Conservation (phyloP, 1,140 invertebrate genomes). For the Phenacoccus solenopsis region DNA sequence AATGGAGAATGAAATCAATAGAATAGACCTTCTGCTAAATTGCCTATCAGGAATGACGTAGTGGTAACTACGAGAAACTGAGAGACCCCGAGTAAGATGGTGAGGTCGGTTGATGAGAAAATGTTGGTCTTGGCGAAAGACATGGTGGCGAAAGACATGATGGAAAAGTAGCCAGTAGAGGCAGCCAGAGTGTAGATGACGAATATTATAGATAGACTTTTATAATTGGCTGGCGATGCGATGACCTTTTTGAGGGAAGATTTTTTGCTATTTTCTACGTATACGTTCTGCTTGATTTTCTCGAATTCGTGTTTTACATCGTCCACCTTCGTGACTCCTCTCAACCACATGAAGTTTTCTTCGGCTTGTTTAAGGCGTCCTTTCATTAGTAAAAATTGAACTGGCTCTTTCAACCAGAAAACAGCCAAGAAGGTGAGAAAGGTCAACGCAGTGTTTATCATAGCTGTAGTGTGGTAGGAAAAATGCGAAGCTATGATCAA, state of each 20-base stretch:
- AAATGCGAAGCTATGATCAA: constrained; percentile 62
- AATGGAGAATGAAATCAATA: constrained; percentile 33
- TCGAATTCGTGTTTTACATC: constrained; percentile 24
- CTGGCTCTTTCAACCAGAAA: constrained; percentile 68
- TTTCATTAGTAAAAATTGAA: constrained; percentile 49
- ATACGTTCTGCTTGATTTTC: constrained; percentile 25
- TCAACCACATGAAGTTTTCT: constrained; percentile 47
- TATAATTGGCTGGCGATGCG: constrained; percentile 33
- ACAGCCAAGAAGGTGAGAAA: constrained; percentile 50
- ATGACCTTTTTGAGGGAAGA: constrained; percentile 36
- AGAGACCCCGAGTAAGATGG: constrained; percentile 24
- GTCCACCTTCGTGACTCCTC: constrained; percentile 32
- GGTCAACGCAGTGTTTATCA: constrained; percentile 45
- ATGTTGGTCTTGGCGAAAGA: constrained; percentile 30
- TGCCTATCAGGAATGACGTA: constrained; percentile 37
- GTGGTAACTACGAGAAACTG: constrained; percentile 35
- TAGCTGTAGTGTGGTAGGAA: constrained; percentile 50
- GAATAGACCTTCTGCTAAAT: constrained; percentile 38
- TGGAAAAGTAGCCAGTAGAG: constrained; percentile 25
- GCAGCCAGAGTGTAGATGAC: constrained; percentile 29
- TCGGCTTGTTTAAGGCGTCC: constrained; percentile 47
- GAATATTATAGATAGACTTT: constrained; percentile 37
- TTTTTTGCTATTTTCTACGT: constrained; percentile 31
- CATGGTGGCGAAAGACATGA: constrained; percentile 26
- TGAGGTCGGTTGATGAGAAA: constrained; percentile 22